Conservation (phyloP, 2,888 invertebrate genomes). For the Sympetrum striolatum region DNA sequence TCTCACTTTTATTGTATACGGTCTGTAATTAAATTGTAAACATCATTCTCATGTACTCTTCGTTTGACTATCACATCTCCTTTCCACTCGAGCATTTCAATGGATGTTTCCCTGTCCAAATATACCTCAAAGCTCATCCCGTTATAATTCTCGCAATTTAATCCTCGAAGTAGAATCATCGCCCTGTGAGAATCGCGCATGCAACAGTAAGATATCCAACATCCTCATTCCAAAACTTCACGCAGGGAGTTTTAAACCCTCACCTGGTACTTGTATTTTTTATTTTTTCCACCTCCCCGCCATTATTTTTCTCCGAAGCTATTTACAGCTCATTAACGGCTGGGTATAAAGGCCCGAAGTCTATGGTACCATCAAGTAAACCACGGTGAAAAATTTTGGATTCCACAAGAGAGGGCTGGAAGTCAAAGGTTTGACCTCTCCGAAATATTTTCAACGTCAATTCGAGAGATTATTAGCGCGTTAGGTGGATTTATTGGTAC, state of each 20-base stretch:
- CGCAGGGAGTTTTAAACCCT: background rate
- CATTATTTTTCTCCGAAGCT: background rate
- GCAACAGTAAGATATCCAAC: background rate
- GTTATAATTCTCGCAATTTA: background rate
- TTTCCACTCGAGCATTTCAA: background rate
- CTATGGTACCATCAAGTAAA: background rate
- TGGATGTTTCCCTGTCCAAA: background rate
- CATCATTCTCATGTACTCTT: background rate
- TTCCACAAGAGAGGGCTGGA: background rate
- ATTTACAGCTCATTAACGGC: slow-evolving; percentile 2
- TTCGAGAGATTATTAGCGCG: background rate
- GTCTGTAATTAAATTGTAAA: no score
- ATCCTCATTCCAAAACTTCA: background rate
- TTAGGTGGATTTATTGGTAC: no score
- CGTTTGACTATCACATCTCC: background rate
- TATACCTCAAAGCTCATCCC: background rate
- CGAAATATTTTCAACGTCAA: background rate
- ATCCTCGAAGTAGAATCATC: background rate
- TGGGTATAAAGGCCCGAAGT: background rate
- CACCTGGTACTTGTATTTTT: background rate
- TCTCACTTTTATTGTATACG: no score
- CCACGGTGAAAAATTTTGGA: background rate
- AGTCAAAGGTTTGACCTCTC: background rate
- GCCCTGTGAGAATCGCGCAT: background rate
- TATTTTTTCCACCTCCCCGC: background rate